Evolutionary conservation across 2,113 vertebrate genomes (phyloP), one percentile per base, ranked within the genome.

Genomic region (Cinclus mexicanus): DNA sequence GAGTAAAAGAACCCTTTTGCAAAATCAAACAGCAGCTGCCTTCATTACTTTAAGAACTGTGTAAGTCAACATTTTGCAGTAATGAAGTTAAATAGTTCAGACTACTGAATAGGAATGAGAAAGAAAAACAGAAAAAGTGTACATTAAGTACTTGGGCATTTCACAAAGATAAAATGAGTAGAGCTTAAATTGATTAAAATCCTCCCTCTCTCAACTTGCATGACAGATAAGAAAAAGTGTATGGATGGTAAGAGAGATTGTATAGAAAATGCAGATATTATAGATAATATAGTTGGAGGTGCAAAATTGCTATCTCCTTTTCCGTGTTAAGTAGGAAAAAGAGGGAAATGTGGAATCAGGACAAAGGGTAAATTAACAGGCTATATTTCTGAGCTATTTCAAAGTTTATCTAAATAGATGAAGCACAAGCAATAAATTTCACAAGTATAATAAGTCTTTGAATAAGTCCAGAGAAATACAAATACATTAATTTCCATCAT

Each of bases 361-460:
- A 37, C 4, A 83, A 77, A 57, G 3, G 5, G 1, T 46, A 65
- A 7, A 68, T 5, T 2, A 83, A 60, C 3, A 26, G 4, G 0
- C 12, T 52, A 17, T 50, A 50, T 1, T 19, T 59, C 15, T 25
- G 44, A 1, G 4, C 3, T 53, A 39, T 12, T 74, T 46, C 53
- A 42, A 16, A 75, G 13, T 31, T 79, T 75, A 81, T 81, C 87
- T 61, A 74, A 77, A 63, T 31, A 89, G 11, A 12, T 83, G n/a
- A 68, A 79, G 69, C 47, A 44, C 1, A 50, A 2, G 1, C 35
- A 75, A 10, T 17, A 71, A 24, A 2, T 53, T 46, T 57, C n/a
- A 22, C 15, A 31, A 60, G 1, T 53, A 29, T 68, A 71, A 35
- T 11, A 65, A 78, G 13, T 10, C 7, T 68, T 88, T 67, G 15